Evolutionary conservation across 2,113 vertebrate species (phyloP), one percentile per base, ranked within the genome.

Genomic region (Hylia prasina): DNA sequence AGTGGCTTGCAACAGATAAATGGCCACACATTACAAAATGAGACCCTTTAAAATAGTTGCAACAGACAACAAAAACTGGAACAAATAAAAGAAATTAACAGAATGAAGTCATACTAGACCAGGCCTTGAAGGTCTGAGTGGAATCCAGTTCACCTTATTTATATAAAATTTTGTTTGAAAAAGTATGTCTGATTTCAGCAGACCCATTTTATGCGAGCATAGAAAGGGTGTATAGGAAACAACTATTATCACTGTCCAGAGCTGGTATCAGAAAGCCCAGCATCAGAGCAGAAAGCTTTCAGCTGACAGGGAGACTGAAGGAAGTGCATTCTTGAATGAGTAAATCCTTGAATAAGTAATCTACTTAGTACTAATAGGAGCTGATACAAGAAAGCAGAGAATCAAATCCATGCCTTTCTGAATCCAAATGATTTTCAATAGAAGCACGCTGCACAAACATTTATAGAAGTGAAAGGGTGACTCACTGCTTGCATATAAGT

Each of bases 401-500:
- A 81, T 50, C 30, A 51, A 39, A 31, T 69, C 42, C 77, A 44
- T 61, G 42, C 51, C 25, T 70, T 96, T 83, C 65, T 84, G 79
- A 96, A 96, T 95, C n/a, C 57, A 85, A 89, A 93, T 40, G 20
- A 80, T 61, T 90, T 81, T 71, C 84, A 33, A 54, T 30, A 83
- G 72, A 89, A 96, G 79, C 66, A 75, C 72, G 27, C 47, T 20
- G 65, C 42, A 88, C 56, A 94, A 93, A 95, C 87, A 69, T 48
- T 64, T 87, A 71, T 90, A 90, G 68, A 93, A 70, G 42, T 28
- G 72, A 85, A 93, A 97, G 77, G 19, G 71, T 94, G 92, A 94
- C 25, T 94, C 93, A 94, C 72, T 75, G 86, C 53, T 91, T 97
- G 92, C 56, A 82, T 93, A 61, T 78, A 61, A 88, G 79, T 97